These are phyloP conservation scores for Synaphobranchus kaupii DNA, from an alignment of 2,797 vertebrate species.

Conservation along the genomic window DNA sequence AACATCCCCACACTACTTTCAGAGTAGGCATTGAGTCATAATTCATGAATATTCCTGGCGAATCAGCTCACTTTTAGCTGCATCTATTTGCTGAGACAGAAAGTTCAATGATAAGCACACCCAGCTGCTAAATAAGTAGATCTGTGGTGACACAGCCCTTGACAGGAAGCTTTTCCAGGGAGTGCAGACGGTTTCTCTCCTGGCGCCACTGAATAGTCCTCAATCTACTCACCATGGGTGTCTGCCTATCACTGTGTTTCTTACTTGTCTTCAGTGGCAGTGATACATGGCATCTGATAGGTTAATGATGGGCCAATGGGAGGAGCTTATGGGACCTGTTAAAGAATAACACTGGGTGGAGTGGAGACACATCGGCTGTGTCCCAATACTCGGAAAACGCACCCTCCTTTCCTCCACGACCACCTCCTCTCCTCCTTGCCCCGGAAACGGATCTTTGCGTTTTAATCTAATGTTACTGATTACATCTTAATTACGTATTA, in stretches of 20 bases:
- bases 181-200: constrained; percentile 53
- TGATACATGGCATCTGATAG: constrained; percentile 24
- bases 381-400: too few species aligned
- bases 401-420: too few species aligned
- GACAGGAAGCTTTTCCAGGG: constrained; percentile 80
- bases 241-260: constrained; percentile 59
- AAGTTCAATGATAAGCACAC: background rate
- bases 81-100: background rate
- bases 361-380: too few species aligned
- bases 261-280: constrained; percentile 49
- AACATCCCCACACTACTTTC: background rate
- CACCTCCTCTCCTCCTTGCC: too few species aligned
- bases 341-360: background rate
- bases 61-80: background rate
- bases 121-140: constrained; percentile 76
- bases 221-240: constrained; percentile 60
- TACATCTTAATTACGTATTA: too few species aligned
- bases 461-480: too few species aligned
- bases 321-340: background rate
- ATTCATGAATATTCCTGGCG: background rate
- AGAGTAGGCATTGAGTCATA: background rate
- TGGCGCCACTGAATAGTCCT: constrained; percentile 55
- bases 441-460: too few species aligned
- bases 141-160: constrained; percentile 65
- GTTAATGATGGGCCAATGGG: constrained; percentile 18